Percentiles rank a stretch among this genome's conserved stretches.
Evolutionary conservation across 2,113 vertebrate genomes (phyloP).

Genomic region (Lophotis ruficrista): DNA sequence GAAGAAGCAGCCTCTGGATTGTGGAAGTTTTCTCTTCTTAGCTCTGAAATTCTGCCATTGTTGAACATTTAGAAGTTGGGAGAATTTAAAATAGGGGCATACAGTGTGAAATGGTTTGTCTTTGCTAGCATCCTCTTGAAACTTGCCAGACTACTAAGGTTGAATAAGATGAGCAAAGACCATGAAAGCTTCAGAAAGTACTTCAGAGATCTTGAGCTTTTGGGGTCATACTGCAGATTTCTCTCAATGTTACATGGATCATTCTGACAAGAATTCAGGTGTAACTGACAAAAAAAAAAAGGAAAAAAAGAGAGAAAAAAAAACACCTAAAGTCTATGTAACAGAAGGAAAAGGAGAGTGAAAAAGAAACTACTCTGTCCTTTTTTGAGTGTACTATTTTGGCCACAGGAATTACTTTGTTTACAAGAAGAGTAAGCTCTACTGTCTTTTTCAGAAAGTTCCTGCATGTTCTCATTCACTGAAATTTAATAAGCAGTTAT

Average conservation of each 20-base stretch:
- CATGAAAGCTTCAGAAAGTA: neutral
- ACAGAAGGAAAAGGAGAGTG: neutral
- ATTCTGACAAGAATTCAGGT: neutral
- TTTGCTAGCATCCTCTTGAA: neutral
- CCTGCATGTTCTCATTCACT: neutral
- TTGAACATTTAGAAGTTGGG: neutral
- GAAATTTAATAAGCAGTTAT: neutral
- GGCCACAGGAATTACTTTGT: neutral
- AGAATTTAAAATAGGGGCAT: neutral
- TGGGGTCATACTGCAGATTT: neutral
- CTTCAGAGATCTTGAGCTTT: neutral
- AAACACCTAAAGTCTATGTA: neutral
- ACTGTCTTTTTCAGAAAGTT: neutral
- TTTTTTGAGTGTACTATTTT: neutral
- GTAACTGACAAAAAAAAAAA: neutral
- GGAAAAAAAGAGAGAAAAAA: rapidly evolving
- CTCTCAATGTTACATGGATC: neutral
- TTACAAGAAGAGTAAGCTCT: neutral
- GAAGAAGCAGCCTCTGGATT: neutral
- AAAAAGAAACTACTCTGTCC: neutral
- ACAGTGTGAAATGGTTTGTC: neutral
- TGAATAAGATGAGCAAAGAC: neutral
- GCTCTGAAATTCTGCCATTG: neutral
- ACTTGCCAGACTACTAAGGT: neutral
- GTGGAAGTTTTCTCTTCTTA: neutral